These are phyloP conservation scores for Lordiphosa mommai DNA, from an alignment of 1,140 invertebrate species.

Conservation along the genomic window DNA sequence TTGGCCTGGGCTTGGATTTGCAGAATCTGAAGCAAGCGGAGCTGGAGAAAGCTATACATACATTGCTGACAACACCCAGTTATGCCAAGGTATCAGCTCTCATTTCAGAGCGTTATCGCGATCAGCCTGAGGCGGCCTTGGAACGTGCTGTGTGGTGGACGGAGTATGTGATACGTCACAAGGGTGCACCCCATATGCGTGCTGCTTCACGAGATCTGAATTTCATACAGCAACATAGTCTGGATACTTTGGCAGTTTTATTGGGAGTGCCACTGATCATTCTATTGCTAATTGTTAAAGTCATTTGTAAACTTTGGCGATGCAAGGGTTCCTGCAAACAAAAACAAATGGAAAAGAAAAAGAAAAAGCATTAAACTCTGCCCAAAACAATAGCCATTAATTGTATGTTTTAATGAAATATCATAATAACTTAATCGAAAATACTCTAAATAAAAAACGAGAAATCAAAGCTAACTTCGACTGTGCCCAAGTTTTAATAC, in stretches of 20 bases:
- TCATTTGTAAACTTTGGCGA: too few species aligned
- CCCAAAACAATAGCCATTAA: too few species aligned
- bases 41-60: constrained; percentile 60
- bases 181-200: constrained; percentile 65
- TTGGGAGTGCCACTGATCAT: constrained; percentile 22
- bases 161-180: constrained; percentile 84
- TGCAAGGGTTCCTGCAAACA: too few species aligned
- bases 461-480: too few species aligned
- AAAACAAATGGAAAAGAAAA: too few species aligned
- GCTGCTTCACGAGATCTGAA: constrained; percentile 42
- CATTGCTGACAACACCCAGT: constrained; percentile 64
- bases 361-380: too few species aligned
- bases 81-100: constrained; percentile 79
- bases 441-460: too few species aligned
- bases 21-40: constrained; percentile 66
- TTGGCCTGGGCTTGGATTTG: constrained; percentile 78
- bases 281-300: not conserved
- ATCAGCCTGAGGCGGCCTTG: constrained; percentile 83
- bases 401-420: too few species aligned
- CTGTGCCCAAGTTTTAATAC: too few species aligned
- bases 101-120: constrained; percentile 81
- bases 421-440: too few species aligned
- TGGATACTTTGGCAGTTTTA: constrained; percentile 79
- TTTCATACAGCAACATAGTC: constrained; percentile 80
- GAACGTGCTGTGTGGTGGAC: constrained; percentile 86